Percentiles rank a stretch among this genome's conserved stretches.
Evolutionary conservation across 2,113 vertebrate species (phyloP).

Genomic region (Sula dactylatra): DNA sequence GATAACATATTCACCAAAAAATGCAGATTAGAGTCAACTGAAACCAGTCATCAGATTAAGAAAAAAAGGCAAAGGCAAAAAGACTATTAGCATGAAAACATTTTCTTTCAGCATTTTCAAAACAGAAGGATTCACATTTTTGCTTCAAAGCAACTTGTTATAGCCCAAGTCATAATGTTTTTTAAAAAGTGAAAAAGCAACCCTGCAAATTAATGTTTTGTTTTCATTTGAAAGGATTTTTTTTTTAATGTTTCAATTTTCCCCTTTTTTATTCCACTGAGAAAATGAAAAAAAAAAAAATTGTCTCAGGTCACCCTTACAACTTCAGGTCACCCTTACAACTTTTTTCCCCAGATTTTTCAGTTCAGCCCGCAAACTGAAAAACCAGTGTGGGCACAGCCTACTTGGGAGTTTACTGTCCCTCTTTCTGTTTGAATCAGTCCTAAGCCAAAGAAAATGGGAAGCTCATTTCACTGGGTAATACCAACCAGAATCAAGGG

Average conservation of each 20-base stretch:
- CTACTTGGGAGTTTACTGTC: not conserved
- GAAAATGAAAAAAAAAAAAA: not conserved
- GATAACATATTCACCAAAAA: not conserved
- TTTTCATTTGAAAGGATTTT: not conserved
- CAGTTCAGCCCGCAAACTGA: constrained; percentile 64
- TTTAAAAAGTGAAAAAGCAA: constrained; percentile 20
- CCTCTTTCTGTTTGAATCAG: not conserved
- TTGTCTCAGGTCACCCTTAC: not conserved
- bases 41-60: not conserved
- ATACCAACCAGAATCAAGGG: not conserved
- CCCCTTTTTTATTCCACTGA: not conserved
- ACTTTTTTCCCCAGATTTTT: not conserved
- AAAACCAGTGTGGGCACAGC: constrained; percentile 30
- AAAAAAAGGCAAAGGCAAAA: not conserved
- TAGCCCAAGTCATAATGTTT: not conserved
- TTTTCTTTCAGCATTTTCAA: constrained; percentile 10
- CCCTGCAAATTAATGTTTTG: not conserved
- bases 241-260: not conserved
- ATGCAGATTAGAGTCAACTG: not conserved
- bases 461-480: not conserved
- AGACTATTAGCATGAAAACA: not conserved
- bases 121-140: constrained; percentile 26
- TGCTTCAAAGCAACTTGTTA: constrained; percentile 11
- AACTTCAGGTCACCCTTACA: not conserved
- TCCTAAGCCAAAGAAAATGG: not conserved